phyloP scores from a whole-genome alignment of 2,113 vertebrate genomes.

The Myodes glareolus region DNA sequence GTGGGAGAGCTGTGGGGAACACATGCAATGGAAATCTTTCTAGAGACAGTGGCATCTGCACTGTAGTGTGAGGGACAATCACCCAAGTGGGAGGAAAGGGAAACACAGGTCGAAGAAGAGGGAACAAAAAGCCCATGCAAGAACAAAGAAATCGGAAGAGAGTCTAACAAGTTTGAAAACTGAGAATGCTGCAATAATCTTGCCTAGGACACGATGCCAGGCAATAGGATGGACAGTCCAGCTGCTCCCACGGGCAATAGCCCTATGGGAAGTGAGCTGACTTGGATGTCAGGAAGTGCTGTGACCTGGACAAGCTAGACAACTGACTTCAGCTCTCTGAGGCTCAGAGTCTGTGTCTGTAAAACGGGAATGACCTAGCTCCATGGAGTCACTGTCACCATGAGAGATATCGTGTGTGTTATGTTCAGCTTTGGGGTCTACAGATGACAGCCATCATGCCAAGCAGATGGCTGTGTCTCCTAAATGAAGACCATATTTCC shows the following conservation, averaged over 20 bases:
- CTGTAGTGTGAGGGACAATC: background rate
- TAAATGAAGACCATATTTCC: background rate
- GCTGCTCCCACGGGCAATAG: background rate
- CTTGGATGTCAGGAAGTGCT: background rate
- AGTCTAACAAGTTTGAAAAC: background rate
- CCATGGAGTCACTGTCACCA: background rate
- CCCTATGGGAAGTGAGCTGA: background rate
- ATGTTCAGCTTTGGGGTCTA: background rate
- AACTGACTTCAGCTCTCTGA: background rate
- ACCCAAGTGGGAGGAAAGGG: background rate
- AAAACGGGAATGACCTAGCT: background rate
- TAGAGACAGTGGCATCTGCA: background rate
- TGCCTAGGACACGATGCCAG: rapidly evolving
- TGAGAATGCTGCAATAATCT: background rate
- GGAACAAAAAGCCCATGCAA: background rate
- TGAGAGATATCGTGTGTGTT: background rate
- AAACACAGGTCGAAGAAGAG: background rate
- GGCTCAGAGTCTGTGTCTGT: background rate
- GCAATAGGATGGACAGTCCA: background rate
- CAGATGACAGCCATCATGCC: background rate
- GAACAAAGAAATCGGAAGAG: background rate
- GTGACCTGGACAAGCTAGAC: background rate
- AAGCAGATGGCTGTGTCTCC: background rate
- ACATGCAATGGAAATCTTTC: background rate
- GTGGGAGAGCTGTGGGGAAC: background rate